Conservation (phyloP, 1,140 invertebrate species). For the Streblospio benedicti region DNA sequence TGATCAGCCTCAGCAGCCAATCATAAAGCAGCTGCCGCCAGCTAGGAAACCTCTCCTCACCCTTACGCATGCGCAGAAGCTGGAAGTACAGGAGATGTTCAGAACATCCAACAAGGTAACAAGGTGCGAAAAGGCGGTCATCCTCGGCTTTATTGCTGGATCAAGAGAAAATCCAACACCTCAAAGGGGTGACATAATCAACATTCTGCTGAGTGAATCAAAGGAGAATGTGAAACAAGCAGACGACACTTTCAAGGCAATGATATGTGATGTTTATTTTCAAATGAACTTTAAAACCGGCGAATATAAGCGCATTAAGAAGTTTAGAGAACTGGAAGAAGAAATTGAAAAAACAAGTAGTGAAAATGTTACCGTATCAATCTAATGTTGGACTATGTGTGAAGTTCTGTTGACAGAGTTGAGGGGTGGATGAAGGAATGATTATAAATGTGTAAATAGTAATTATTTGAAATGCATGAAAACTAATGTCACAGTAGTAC, state of each 20-base stretch:
- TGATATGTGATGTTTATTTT: conserved; percentile 76
- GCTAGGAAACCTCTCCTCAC: no score
- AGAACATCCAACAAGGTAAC: conserved; percentile 89
- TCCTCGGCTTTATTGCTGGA: conserved; percentile 95
- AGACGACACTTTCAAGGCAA: conserved; percentile 57
- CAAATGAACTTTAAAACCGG: conserved; percentile 94
- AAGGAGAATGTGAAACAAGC: conserved; percentile 65
- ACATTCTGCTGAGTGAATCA: conserved; percentile 81
- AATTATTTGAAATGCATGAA: no score
- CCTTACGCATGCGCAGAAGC: conserved; percentile 93
- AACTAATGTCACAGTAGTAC: no score
- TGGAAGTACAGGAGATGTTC: conserved; percentile 96
- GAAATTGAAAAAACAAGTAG: not conserved
- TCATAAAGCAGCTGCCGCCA: no score
- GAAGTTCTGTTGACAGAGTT: no score
- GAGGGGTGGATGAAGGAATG: no score
- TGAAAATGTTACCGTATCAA: no score
- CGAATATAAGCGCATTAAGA: conserved; percentile 85
- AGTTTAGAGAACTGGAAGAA: conserved; percentile 45
- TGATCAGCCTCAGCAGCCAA: no score
- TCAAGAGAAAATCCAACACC: conserved; percentile 89
- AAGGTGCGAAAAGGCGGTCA: conserved; percentile 89
- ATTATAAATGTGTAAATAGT: no score
- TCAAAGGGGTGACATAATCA: conserved; percentile 82
- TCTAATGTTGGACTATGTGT: no score